Percentiles rank a stretch among this genome's conserved stretches.
Evolutionary conservation across 2,888 invertebrate species (phyloP).

Genomic region (Dynastes grantii): DNA sequence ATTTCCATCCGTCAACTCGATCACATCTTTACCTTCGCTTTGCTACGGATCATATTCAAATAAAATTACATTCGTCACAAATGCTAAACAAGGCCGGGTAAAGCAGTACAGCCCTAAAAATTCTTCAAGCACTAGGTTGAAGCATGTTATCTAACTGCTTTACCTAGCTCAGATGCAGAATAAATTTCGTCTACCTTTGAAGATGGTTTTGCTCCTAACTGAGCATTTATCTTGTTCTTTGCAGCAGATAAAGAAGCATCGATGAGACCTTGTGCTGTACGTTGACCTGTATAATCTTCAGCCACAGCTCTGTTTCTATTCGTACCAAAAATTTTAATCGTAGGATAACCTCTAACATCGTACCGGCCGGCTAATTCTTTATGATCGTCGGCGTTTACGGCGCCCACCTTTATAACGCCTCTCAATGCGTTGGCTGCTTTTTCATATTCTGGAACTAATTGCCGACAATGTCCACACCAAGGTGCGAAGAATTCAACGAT

Average conservation of each 20-base stretch:
- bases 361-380: conserved; percentile 85
- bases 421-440: conserved; percentile 95
- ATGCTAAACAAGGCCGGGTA: too few relatives aligned
- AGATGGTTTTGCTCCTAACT: conserved; percentile 76
- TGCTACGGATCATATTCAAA: not conserved
- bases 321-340: conserved; percentile 93
- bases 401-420: conserved; percentile 95
- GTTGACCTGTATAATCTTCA: conserved; percentile 86
- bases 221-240: conserved; percentile 81
- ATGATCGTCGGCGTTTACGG: conserved; percentile 93
- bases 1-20: conserved; percentile 96
- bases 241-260: conserved; percentile 88
- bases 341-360: conserved; percentile 93
- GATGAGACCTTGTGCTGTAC: conserved; percentile 89
- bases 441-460: conserved; percentile 92
- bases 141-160: too few relatives aligned
- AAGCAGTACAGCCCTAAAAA: too few relatives aligned
- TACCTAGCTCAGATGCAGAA: too few relatives aligned
- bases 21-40: conserved; percentile 77
- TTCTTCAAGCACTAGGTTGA: too few relatives aligned
- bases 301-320: conserved; percentile 82
- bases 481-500: conserved; percentile 97
- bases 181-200: conserved; percentile 5
- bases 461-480: conserved; percentile 96
- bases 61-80: too few relatives aligned